A percentile compares a stretch with the other conserved stretches of the same genome.
Conservation (phyloP, 2,888 invertebrate genomes). For the Melanchra persicariae region DNA sequence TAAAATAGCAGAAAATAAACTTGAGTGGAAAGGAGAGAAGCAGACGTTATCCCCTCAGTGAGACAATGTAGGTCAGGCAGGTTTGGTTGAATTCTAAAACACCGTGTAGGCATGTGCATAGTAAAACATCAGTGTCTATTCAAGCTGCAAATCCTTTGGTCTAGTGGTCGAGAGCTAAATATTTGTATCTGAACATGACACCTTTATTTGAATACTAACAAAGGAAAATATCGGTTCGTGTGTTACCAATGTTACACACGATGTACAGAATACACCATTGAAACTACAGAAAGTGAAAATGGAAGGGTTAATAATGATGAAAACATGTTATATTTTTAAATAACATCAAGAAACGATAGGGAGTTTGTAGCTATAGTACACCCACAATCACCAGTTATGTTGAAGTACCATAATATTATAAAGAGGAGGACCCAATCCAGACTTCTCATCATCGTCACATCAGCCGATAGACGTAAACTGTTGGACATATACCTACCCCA, state of each 20-base stretch:
- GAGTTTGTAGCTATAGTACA: no score
- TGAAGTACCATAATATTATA: no score
- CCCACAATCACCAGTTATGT: no score
- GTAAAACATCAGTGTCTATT: conserved; percentile 5
- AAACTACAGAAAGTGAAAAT: neutral
- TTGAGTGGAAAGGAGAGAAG: no score
- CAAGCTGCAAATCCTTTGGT: conserved; percentile 35
- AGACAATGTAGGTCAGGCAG: neutral
- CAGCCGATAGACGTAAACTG: no score
- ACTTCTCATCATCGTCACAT: no score
- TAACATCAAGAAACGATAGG: no score
- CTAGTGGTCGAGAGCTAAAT: conserved; percentile 11
- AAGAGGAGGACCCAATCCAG: no score
- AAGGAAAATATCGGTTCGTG: neutral
- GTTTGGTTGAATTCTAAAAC: neutral
- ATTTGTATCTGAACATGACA: conserved; percentile 25
- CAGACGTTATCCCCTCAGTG: neutral
- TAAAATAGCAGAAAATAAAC: neutral
- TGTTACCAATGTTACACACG: neutral
- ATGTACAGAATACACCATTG: neutral
- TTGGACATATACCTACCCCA: no score
- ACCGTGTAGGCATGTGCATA: neutral
- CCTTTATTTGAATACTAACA: neutral
- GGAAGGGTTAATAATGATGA: neutral
- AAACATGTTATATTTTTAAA: no score